Evolutionary conservation across 2,797 vertebrate genomes (phyloP), one percentile per base, ranked within the genome.

Genomic region (Myiothlypis coronata): DNA sequence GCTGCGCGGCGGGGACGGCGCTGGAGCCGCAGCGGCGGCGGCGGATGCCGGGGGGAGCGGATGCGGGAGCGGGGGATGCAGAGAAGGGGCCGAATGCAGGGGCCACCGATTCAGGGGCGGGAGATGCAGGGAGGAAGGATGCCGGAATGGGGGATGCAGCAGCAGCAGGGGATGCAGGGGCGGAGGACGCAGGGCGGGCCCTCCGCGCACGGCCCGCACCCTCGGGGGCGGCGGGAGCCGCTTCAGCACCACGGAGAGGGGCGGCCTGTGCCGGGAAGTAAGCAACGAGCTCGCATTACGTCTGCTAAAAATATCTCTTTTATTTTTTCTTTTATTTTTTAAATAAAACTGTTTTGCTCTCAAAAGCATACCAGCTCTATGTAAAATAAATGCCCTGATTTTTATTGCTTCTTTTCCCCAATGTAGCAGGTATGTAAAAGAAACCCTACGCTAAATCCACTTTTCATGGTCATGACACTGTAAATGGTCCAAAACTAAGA

Each of bases 201-300:
- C 23, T 63, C 14, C 20, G 37, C 24, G 12, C 60, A 15, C 41
- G 17, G n/a, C 24, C 24, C n/a, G 32, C 28, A 9, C 32, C 49
- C 22, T 39, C 50, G 20, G 28, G 26, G 41, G n/a, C 14, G 65
- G 32, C 0, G 13, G 34, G 41, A 71, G 23, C n/a, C 49, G 43
- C 44, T 89, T 90, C 93, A 96, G 95, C 91, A 96, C 93, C 93
- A 83, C 83, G 91, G 95, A 94, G 83, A 94, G 92, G 26, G 76
- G 39, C 47, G 26, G 67, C 32, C 23, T 27, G 11, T 2, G 44
- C 17, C 30, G 19, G 30, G 52, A 43, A 37, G 23, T 1, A 0
- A 56, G 60, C 27, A 2, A 22, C 14, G 56, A 14, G n/a, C 23
- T 21, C 3, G 3, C 17, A 2, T 6, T 2, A 16, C 34, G 35